A percentile compares a stretch with the other conserved stretches of the same genome.
phyloP scores from a whole-genome alignment of 2,113 vertebrate species.

The Nanorana parkeri region DNA sequence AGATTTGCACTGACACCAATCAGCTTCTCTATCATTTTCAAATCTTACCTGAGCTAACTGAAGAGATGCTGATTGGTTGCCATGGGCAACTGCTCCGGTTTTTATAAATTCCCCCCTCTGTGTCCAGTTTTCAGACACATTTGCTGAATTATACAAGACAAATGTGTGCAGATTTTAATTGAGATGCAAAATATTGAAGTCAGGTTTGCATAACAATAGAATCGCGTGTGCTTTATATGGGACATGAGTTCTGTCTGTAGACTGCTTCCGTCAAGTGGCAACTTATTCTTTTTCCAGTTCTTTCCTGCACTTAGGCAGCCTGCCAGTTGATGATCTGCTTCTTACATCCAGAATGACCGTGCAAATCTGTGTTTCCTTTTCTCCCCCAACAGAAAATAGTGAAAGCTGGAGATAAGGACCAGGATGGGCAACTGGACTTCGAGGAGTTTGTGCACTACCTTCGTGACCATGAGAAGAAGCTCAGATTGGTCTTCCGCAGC shows the following conservation, averaged over 20 bases:
- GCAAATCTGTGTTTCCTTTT: not conserved
- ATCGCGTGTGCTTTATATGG: not conserved
- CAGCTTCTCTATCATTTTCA: too few relatives aligned
- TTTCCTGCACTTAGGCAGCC: not conserved
- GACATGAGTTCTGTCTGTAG: not conserved
- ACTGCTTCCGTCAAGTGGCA: not conserved
- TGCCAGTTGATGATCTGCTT: not conserved
- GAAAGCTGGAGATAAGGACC: constrained; percentile 93
- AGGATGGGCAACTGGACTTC: constrained; percentile 94
- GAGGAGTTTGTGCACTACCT: constrained; percentile 97
- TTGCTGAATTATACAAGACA: too few relatives aligned
- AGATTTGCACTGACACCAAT: too few relatives aligned
- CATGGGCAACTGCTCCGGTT: too few relatives aligned
- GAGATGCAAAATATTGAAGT: too few relatives aligned
- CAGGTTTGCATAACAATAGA: not conserved
- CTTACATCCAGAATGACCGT: not conserved
- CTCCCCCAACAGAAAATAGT: constrained; percentile 85
- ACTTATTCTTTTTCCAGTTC: not conserved
- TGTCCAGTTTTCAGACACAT: too few relatives aligned
- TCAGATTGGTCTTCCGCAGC: constrained; percentile 94
- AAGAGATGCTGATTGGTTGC: too few relatives aligned
- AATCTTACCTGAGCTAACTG: too few relatives aligned
- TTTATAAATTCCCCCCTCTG: too few relatives aligned
- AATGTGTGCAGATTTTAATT: too few relatives aligned
- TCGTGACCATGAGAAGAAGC: constrained; percentile 94